A percentile compares a stretch with the other conserved stretches of the same genome.
Conservation (phyloP, 1,140 invertebrate species). For the Dendrolimus kikuchii region DNA sequence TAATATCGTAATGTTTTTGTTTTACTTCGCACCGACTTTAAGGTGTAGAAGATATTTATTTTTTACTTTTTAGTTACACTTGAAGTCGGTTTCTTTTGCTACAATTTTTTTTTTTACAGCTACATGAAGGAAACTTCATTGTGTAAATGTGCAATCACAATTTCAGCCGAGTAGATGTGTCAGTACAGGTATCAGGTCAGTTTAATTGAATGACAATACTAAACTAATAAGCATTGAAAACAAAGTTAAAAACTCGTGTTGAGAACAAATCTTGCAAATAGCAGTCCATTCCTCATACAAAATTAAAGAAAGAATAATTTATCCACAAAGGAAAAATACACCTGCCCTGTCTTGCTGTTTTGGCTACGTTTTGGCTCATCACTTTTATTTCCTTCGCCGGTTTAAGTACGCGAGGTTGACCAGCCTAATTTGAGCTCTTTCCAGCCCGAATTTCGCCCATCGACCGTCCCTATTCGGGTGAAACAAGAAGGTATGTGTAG, state of each 20-base stretch:
- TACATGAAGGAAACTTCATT: too few species aligned
- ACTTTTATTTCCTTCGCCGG: conserved; percentile 51
- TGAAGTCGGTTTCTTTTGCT: too few species aligned
- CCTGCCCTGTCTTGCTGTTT: conserved; percentile 38
- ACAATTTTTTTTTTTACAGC: too few species aligned
- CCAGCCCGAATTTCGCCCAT: conserved; percentile 18
- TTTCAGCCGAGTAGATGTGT: too few species aligned
- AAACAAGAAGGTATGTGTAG: conserved; percentile 21
- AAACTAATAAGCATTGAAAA: too few species aligned
- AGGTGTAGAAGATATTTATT: too few species aligned
- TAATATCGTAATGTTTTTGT: too few species aligned
- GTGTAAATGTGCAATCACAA: too few species aligned
- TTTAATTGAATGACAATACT: too few species aligned
- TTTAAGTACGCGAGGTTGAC: conserved; percentile 46
- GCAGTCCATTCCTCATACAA: conserved; percentile 18
- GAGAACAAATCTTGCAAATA: neutral
- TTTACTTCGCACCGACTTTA: too few species aligned
- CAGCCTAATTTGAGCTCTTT: conserved; percentile 37
- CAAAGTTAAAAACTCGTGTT: conserved; percentile 12
- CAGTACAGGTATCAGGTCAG: too few species aligned
- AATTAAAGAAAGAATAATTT: conserved; percentile 30
- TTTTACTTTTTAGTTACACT: too few species aligned
- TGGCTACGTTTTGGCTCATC: conserved; percentile 14
- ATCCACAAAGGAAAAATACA: conserved; percentile 43
- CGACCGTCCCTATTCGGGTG: conserved; percentile 3